phyloP scores from a whole-genome alignment of 2,113 vertebrate species.

The Dunckerocampus dactyliophorus region DNA sequence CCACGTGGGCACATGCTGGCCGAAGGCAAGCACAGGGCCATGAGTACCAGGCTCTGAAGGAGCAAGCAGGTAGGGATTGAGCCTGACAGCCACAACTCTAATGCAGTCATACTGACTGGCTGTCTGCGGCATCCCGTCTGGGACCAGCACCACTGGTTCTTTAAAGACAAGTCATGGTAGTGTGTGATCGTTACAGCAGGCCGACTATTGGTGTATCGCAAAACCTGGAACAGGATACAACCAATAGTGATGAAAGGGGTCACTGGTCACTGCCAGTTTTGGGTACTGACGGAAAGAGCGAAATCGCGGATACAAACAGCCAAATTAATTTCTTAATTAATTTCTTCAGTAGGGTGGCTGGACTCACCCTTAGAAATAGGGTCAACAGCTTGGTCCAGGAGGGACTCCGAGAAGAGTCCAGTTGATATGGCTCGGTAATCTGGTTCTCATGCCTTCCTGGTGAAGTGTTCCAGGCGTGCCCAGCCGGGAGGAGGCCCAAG shows the following conservation, averaged over 20 bases:
- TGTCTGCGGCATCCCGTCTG: constrained; percentile 87
- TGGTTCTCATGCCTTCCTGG: no score
- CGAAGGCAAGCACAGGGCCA: constrained; percentile 97
- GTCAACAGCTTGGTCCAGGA: no score
- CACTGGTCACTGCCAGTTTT: neutral
- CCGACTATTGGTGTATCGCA: constrained; percentile 6
- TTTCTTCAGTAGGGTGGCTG: no score
- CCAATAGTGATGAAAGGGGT: constrained; percentile 13
- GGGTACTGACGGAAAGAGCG: neutral
- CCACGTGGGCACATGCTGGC: constrained; percentile 98
- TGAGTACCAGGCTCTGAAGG: constrained; percentile 95
- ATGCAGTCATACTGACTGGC: constrained; percentile 89
- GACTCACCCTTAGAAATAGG: no score
- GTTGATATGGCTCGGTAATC: no score
- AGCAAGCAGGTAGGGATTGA: constrained; percentile 98
- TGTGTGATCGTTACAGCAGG: constrained; percentile 2
- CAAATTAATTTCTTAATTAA: no score
- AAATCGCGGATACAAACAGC: neutral
- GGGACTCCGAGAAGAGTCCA: no score
- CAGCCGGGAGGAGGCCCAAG: no score
- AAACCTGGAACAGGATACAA: constrained; percentile 50
- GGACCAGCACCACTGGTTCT: constrained; percentile 59
- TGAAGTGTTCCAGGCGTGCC: no score
- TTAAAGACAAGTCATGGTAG: constrained; percentile 55
- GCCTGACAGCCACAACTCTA: constrained; percentile 96